phyloP scores from a whole-genome alignment of 1,140 invertebrate genomes.

The Globodera ellingtonae region DNA sequence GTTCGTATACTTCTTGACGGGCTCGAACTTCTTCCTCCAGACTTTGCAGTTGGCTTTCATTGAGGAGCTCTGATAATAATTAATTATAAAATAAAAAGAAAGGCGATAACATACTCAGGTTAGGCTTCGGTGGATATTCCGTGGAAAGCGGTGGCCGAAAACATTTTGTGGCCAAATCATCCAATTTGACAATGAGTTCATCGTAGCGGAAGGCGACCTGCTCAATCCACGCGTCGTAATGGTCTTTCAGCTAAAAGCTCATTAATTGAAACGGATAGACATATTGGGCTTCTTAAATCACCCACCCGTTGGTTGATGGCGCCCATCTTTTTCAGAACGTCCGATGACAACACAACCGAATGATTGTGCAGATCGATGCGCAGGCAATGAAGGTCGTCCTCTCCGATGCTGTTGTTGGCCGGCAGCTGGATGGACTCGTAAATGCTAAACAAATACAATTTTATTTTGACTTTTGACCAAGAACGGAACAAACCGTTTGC shows the following conservation, averaged over 20 bases:
- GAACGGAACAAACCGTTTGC: neutral
- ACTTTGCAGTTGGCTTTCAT: constrained; percentile 6
- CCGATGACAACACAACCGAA: neutral
- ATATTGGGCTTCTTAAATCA: neutral
- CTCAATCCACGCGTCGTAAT: constrained; percentile 28
- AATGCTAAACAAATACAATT: constrained; percentile 11
- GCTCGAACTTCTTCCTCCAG: constrained; percentile 17
- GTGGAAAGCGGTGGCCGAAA: constrained; percentile 10
- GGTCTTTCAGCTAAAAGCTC: constrained; percentile 26
- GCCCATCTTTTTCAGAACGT: constrained; percentile 14
- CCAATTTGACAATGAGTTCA: constrained; percentile 27
- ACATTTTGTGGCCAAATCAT: constrained; percentile 26
- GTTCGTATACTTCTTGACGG: constrained; percentile 8
- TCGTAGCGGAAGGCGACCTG: constrained; percentile 34
- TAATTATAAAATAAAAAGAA: neutral
- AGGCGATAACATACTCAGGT: constrained; percentile 21
- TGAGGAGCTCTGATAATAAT: constrained; percentile 1
- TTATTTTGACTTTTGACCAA: neutral
- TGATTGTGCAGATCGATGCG: constrained; percentile 11
- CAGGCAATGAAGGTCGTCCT: constrained; percentile 4
- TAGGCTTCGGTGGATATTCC: constrained; percentile 1
- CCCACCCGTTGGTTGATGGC: constrained; percentile 18
- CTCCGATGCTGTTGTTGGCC: neutral
- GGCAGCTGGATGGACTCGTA: neutral
- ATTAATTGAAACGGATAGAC: neutral